Base-by-base conservation (phyloP, 2,797 vertebrate genomes). In the Podargus strigoides region DNA sequence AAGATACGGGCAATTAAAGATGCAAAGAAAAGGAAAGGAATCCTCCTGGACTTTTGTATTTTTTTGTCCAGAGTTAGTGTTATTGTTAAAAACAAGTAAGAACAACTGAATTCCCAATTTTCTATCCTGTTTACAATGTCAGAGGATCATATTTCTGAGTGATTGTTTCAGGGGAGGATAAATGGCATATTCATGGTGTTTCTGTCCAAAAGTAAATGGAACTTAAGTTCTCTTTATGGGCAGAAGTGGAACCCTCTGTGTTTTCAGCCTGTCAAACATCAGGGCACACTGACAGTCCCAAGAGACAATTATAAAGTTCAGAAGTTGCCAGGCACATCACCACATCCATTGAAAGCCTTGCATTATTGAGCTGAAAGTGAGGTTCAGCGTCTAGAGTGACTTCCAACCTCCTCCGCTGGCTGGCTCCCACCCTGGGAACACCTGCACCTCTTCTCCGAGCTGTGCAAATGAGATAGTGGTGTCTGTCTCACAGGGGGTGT, bases 391-490 rank as follows among this genome's bases (percentile, higher is more conserved):
- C 68, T 80, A n/a, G 32, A 32, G 30, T 22, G 27, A 26, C 34
- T 64, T 93, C 36, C 37, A 22, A 62, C 58, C 27, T 60, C 58
- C 0, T 2, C 32, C 1, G 4, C 32, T 28, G 66, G 11, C 68
- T 83, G 26, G 20, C 23, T 80, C 66, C 2, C 4, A 5, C 53
- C 50, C 24, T 52, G 16, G 0, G 22, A 63, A 89, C 95, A 84
- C 39, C 63, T 47, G 50, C 24, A 16, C 72, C 64, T 76, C 63
- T 72, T 59, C 42, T 36, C 53, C 0, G 2, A 67, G 87, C 88
- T 90, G 95, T 87, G 66, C 84, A 87, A 95, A 95, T 83, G 85
- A 92, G 94, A 93, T 93, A 91, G 89, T 52, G 64, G 60, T 89
- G 85, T 92, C 86, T 89, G 73, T 95, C 92, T 93, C 81, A 42